These are phyloP conservation scores for Troides oblongomaculatus DNA, from an alignment of 2,888 invertebrate genomes.

Conservation along the genomic window DNA sequence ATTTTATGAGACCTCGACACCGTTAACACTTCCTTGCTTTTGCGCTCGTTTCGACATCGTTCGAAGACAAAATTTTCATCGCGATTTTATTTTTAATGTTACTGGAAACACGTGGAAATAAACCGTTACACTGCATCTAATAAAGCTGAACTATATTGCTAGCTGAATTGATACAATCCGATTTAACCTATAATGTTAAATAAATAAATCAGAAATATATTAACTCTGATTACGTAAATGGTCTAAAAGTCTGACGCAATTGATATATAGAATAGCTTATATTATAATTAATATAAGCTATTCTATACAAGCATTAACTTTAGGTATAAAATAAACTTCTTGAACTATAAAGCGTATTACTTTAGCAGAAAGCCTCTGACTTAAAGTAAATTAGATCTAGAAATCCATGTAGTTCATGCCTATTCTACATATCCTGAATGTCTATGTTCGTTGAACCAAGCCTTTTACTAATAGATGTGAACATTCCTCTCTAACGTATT, in stretches of 20 bases:
- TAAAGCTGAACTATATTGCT: constrained; percentile 2
- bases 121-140: background rate
- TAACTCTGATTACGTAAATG: background rate
- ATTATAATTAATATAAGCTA: too few relatives aligned
- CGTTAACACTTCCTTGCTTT: constrained; percentile 42
- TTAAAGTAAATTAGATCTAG: constrained; percentile 3
- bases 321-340: too few relatives aligned
- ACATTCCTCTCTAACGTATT: constrained; percentile 29
- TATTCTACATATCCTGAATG: constrained; percentile 17
- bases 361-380: background rate
- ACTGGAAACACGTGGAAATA: constrained; percentile 5
- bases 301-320: too few relatives aligned
- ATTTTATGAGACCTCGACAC: constrained; percentile 41
- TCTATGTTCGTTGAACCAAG: constrained; percentile 9
- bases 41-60: constrained; percentile 26
- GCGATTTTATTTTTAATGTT: constrained; percentile 16
- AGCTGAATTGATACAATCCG: background rate
- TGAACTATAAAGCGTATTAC: too few relatives aligned
- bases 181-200: background rate
- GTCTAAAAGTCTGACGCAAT: constrained; percentile 9
- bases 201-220: background rate
- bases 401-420: constrained; percentile 11
- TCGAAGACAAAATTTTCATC: constrained; percentile 18
- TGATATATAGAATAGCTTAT: too few relatives aligned
- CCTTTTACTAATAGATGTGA: constrained; percentile 22